Conservation (phyloP, 2,797 vertebrate genomes). For the Thunnus albacares region DNA sequence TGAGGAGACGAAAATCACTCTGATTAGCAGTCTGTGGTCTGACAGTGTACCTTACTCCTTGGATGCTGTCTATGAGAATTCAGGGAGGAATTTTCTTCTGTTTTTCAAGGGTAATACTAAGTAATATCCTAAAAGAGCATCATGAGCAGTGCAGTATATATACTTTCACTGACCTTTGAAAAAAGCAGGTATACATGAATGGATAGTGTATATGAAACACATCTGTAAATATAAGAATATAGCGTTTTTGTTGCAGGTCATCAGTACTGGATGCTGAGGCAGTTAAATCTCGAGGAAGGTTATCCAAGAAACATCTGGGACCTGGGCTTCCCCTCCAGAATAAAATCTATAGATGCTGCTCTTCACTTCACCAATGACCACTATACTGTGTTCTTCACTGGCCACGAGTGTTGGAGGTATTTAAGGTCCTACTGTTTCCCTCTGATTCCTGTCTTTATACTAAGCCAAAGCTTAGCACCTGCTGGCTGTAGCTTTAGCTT, state of each 20-base stretch:
- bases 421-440: not conserved
- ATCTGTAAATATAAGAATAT: not conserved
- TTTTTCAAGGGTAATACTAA: slow-evolving; percentile 80
- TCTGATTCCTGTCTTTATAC: not conserved
- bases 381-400: slow-evolving; percentile 77
- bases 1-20: slow-evolving; percentile 65
- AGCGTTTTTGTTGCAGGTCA: slow-evolving; percentile 56
- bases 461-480: not conserved
- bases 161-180: not conserved
- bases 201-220: not conserved
- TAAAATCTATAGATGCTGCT: slow-evolving; percentile 74
- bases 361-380: slow-evolving; percentile 65
- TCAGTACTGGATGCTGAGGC: slow-evolving; percentile 75
- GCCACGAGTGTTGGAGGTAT: slow-evolving; percentile 78
- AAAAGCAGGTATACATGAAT: not conserved
- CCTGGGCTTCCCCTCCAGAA: slow-evolving; percentile 73
- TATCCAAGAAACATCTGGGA: slow-evolving; percentile 76
- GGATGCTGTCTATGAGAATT: slow-evolving; percentile 77
- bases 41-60: slow-evolving; percentile 61
- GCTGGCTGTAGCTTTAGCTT: not conserved
- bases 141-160: not conserved
- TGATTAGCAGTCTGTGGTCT: slow-evolving; percentile 79
- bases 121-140: not conserved
- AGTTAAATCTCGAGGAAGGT: slow-evolving; percentile 55
- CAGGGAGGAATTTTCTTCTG: slow-evolving; percentile 44